phyloP scores from a whole-genome alignment of 2,113 vertebrate genomes.

The Aspiorhynchus laticeps region DNA sequence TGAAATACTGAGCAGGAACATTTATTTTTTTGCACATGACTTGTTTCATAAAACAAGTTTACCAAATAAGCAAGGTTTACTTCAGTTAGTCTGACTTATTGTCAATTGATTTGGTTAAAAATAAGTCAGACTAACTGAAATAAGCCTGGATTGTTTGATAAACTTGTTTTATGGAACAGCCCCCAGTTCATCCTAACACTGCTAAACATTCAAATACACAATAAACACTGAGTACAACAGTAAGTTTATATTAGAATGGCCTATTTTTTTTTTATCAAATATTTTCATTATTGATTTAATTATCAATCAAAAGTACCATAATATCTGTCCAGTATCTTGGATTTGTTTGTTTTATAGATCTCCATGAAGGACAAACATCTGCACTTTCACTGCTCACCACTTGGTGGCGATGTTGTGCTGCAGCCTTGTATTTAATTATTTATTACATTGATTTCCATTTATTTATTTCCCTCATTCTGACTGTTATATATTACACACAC shows the following conservation, averaged over 20 bases:
- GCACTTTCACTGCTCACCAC: neutral
- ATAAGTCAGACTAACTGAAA: too few species aligned
- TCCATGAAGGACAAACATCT: neutral
- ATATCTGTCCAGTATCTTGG: neutral
- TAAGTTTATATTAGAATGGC: neutral
- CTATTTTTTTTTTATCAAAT: neutral
- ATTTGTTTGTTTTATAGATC: neutral
- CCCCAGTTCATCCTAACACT: too few species aligned
- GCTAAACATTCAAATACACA: too few species aligned
- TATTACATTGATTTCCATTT: slow-evolving; percentile 1
- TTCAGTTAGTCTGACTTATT: too few species aligned
- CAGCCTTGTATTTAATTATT: neutral
- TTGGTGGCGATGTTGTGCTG: neutral
- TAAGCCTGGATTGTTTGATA: too few species aligned
- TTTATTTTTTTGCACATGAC: too few species aligned
- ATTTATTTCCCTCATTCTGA: slow-evolving; percentile 7
- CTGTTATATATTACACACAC: slow-evolving; percentile 6
- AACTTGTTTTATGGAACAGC: too few species aligned
- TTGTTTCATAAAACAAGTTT: too few species aligned
- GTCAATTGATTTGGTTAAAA: too few species aligned
- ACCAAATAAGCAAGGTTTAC: too few species aligned
- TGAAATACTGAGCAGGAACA: too few species aligned
- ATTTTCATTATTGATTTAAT: neutral
- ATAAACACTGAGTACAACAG: neutral
- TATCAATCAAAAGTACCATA: neutral